phyloP scores from a whole-genome alignment of 2,888 invertebrate genomes.

The Alviniconcha strummeri region DNA sequence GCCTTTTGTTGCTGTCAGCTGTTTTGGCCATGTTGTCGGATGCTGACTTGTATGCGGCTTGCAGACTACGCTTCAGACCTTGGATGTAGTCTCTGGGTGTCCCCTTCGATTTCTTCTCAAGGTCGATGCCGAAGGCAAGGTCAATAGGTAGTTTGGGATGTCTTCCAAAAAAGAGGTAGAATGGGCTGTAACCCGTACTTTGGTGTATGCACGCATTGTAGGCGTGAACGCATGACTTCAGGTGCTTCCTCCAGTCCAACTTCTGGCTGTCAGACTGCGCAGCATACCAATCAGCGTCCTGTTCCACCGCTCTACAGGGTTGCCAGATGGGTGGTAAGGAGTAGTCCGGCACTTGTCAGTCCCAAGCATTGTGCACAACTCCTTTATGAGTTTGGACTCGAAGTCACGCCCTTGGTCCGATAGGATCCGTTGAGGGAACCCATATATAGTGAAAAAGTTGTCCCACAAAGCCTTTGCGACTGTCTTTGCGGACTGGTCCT shows the following conservation, averaged over 20 bases:
- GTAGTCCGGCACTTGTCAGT: conserved; percentile 13
- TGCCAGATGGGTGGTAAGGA: conserved; percentile 13
- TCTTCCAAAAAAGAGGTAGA: conserved; percentile 15
- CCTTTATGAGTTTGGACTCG: conserved; percentile 8
- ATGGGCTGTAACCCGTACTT: conserved; percentile 4
- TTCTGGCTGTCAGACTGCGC: not conserved
- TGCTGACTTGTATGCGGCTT: too few species aligned
- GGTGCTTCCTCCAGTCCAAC: not conserved
- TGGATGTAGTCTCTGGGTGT: not conserved
- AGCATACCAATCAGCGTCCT: conserved; percentile 2
- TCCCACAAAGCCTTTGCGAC: conserved; percentile 12
- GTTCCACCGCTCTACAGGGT: conserved; percentile 21
- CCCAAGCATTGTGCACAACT: not conserved
- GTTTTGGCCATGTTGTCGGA: not conserved
- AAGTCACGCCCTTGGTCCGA: conserved; percentile 17
- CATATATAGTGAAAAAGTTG: conserved; percentile 7
- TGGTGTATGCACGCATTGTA: not conserved
- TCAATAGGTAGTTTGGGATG: conserved; percentile 11
- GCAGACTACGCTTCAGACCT: not conserved
- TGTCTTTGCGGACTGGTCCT: too few species aligned
- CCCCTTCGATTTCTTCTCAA: not conserved
- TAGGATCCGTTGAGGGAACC: not conserved
- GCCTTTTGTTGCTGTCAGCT: not conserved
- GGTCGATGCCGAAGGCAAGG: not conserved
- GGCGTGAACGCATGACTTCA: not conserved